Percentiles rank a stretch among this genome's conserved stretches.
These are phyloP conservation scores for Tyto alba DNA, from an alignment of 2,113 vertebrate genomes.

Conservation along the genomic window DNA sequence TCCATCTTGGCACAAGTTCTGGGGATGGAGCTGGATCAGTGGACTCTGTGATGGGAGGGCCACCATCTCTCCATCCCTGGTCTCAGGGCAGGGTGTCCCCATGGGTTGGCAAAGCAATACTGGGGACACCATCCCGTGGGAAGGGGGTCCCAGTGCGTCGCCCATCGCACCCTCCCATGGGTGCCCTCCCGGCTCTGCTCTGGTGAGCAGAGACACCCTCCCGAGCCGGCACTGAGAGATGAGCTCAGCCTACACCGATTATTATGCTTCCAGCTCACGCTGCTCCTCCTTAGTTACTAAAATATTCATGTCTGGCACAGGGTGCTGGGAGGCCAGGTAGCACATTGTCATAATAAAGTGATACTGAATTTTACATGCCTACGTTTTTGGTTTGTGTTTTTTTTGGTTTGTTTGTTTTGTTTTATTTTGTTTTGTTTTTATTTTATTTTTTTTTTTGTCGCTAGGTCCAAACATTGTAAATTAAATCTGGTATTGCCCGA, in stretches of 20 bases:
- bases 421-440: too few species aligned
- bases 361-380: neutral
- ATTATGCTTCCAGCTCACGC: neutral
- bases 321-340: neutral
- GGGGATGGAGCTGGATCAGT: neutral
- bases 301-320: neutral
- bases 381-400: too few species aligned
- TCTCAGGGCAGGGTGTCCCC: neutral
- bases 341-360: neutral
- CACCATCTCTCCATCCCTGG: neutral
- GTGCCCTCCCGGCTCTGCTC: too few species aligned
- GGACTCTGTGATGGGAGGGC: neutral
- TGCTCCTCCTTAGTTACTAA: neutral
- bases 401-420: too few species aligned
- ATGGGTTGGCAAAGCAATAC: neutral
- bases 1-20: neutral
- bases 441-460: neutral
- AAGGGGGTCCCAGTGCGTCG: neutral
- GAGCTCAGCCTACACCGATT: too few species aligned
- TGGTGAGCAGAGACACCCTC: neutral
- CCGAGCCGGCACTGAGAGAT: rapidly evolving
- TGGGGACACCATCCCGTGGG: too few species aligned
- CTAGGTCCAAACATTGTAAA: neutral
- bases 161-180: neutral
- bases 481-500: neutral